Percentiles rank a stretch among this genome's conserved stretches.
phyloP scores from a whole-genome alignment of 2,888 invertebrate genomes.

The Drosophila imparisetae region DNA sequence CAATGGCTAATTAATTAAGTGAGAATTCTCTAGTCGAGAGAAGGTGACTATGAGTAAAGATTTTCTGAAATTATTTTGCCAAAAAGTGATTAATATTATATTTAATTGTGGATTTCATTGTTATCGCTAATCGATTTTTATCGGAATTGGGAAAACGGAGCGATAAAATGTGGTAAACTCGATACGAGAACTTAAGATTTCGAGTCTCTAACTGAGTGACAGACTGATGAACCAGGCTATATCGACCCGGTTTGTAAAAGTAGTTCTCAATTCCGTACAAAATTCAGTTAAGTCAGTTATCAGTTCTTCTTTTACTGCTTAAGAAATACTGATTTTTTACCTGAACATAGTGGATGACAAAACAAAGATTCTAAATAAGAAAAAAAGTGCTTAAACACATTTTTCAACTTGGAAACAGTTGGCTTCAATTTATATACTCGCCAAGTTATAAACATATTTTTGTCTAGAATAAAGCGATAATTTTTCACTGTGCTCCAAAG shows the following conservation, averaged over 20 bases:
- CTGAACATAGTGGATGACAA: not conserved
- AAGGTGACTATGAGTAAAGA: not conserved
- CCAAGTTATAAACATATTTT: not conserved
- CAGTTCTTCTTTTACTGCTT: not conserved
- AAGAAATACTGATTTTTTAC: accelerated
- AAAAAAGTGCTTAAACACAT: not conserved
- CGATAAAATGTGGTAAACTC: accelerated
- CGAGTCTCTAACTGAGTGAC: not conserved
- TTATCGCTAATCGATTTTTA: too few relatives aligned
- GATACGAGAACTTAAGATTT: not conserved
- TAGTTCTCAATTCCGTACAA: not conserved
- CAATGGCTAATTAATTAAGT: not conserved
- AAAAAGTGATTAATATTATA: not conserved
- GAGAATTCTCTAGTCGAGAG: not conserved
- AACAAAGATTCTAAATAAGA: not conserved
- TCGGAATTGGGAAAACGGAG: not conserved
- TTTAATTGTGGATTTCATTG: too few relatives aligned
- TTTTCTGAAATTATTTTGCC: not conserved
- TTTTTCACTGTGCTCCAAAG: conserved; percentile 5
- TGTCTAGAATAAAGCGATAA: not conserved
- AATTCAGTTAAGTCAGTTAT: not conserved
- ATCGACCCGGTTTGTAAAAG: not conserved
- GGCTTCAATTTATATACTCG: not conserved
- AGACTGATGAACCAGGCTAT: not conserved
- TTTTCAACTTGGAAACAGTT: not conserved